phyloP scores from a whole-genome alignment of 2,797 vertebrate species.

The Nothura maculosa region DNA sequence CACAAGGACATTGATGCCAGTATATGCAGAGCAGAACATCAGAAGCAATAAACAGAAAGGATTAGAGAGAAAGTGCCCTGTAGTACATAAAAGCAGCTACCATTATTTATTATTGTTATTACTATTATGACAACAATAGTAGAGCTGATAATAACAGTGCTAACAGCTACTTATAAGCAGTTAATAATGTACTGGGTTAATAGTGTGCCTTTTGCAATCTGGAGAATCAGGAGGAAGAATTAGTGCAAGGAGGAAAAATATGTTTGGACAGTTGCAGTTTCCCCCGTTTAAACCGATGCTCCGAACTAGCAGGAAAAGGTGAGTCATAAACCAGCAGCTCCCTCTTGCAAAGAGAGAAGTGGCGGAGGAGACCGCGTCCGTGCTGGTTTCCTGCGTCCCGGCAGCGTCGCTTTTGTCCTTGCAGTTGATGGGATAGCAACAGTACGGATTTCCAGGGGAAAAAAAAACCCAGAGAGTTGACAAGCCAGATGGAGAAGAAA shows the following conservation, averaged over 20 bases:
- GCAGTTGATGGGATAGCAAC: constrained; percentile 38
- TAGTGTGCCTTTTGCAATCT: not conserved
- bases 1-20: not conserved
- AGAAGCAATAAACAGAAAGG: not conserved
- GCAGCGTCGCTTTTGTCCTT: constrained; percentile 5
- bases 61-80: not conserved
- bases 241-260: not conserved
- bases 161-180: not conserved
- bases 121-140: not conserved
- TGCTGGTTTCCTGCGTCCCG: not conserved
- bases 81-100: not conserved
- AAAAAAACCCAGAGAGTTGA: constrained; percentile 24
- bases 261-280: not conserved
- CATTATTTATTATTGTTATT: not conserved
- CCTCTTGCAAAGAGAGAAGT: constrained; percentile 39
- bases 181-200: not conserved
- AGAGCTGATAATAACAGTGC: not conserved
- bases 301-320: constrained; percentile 30
- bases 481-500: constrained; percentile 80
- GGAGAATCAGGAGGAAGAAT: not conserved
- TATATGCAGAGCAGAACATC: not conserved
- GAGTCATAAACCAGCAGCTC: not conserved
- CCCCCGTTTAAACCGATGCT: not conserved
- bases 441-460: constrained; percentile 24
- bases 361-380: not conserved